phyloP scores from a whole-genome alignment of 2,113 vertebrate genomes.

The Anguilla rostrata region DNA sequence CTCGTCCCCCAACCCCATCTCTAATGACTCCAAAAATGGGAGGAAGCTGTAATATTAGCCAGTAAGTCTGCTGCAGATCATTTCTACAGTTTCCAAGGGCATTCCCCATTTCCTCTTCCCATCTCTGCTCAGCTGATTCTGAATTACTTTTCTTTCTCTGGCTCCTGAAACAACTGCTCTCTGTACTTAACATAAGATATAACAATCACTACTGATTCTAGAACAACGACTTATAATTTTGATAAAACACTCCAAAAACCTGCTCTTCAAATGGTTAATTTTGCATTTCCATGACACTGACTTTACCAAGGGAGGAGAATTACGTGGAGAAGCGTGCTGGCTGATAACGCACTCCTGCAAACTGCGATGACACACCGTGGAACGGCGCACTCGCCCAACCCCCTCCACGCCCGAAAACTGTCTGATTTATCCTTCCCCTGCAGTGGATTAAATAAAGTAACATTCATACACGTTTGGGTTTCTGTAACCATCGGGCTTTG shows the following conservation, averaged over 20 bases:
- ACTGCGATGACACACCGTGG: background rate
- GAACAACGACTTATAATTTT: no score
- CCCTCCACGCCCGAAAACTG: background rate
- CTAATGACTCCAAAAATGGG: no score
- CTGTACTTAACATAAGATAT: background rate
- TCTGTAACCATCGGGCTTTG: constrained; percentile 58
- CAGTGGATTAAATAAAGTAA: constrained; percentile 65
- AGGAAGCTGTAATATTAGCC: no score
- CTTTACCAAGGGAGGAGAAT: background rate
- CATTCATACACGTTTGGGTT: constrained; percentile 69
- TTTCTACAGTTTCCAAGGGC: no score
- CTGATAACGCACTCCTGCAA: background rate
- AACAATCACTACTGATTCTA: no score
- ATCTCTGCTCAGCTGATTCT: background rate
- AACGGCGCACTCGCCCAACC: background rate
- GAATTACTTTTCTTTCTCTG: background rate
- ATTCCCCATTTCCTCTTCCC: background rate
- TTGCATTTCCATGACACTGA: background rate
- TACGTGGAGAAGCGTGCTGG: background rate
- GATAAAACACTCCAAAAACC: background rate
- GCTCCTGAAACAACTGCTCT: background rate
- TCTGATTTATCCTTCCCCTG: constrained; percentile 47
- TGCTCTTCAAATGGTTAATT: background rate
- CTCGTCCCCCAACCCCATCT: no score
- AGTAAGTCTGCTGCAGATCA: no score